A percentile compares a stretch with the other conserved stretches of the same genome.
These are phyloP conservation scores for Periparus ater DNA, from an alignment of 2,797 vertebrate genomes.

Conservation along the genomic window DNA sequence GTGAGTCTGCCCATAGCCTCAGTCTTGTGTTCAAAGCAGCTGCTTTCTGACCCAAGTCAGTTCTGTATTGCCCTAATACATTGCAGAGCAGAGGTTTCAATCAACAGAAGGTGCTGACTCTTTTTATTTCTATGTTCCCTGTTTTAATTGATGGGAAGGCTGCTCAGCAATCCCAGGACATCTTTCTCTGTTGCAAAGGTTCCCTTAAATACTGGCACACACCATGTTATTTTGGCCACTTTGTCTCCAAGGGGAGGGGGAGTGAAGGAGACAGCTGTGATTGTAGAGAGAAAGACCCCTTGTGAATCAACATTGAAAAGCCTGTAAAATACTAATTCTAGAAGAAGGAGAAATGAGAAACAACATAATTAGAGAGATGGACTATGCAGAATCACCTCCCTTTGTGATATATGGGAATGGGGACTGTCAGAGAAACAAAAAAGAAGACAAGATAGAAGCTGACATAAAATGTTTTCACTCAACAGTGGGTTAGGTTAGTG, in stretches of 20 bases:
- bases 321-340: neutral
- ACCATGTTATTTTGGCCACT: neutral
- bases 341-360: neutral
- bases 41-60: neutral
- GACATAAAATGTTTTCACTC: conserved; percentile 41
- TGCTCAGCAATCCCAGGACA: neutral
- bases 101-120: neutral
- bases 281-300: neutral
- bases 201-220: neutral
- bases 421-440: neutral
- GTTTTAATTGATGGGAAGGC: neutral
- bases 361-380: neutral
- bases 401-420: neutral
- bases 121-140: neutral
- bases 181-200: neutral
- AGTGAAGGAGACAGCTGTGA: neutral
- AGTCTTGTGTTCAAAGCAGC: neutral
- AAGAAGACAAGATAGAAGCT: neutral
- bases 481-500: neutral
- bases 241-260: neutral
- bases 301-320: neutral
- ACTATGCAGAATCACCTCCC: neutral
- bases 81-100: neutral
- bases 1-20: neutral
- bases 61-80: neutral